Base-by-base conservation (phyloP, 2,888 invertebrate genomes). In the Globia sparganii region DNA sequence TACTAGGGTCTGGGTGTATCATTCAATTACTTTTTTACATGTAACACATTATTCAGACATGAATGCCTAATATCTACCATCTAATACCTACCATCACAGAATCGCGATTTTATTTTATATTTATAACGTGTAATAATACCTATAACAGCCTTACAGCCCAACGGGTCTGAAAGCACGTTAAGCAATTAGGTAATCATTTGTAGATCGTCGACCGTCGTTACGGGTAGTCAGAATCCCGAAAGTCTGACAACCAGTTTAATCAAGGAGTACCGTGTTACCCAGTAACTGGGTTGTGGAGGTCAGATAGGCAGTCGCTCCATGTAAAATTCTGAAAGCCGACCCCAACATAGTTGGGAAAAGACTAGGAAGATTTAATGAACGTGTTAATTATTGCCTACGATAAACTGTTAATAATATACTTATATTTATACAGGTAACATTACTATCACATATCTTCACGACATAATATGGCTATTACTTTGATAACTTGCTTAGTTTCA, bases 401-500 rank as follows among this genome's bases (percentile, higher is more conserved):
- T 15, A 43, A 21, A 40, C 9, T 40, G 31, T 18, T 18, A 62
- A 4, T 40, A 40, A 9, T 59, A 69, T 15, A 59, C 37, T 25
- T 70, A 40, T 25, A 25, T 40, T 9, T 70, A 62, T 65, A 65
- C 43, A 34, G 4, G n/a, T 18, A 6, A 34, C 46, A 43, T n/a
- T 28, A 40, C 61, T 15, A 28, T 25, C 15, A 40, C 62, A 70
- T 61, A 31, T 3, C 40, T 31, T 5, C 62, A 40, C 31, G 43
- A 13, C 1, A n/a, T 43, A 1, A 43, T 43, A 64, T 3, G 21
- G 5, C 31, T 1, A 62, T 62, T 70, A 25, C 5, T 31, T 9
- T 25, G 43, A 34, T 70, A n/a, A 40, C 65, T 43, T 70, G 43
- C 31, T 11, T 65, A 43, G 31, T 71, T 71, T 70, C 31, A 9